phyloP scores from a whole-genome alignment of 2,888 invertebrate species.

The Ferdinandea cuprea region DNA sequence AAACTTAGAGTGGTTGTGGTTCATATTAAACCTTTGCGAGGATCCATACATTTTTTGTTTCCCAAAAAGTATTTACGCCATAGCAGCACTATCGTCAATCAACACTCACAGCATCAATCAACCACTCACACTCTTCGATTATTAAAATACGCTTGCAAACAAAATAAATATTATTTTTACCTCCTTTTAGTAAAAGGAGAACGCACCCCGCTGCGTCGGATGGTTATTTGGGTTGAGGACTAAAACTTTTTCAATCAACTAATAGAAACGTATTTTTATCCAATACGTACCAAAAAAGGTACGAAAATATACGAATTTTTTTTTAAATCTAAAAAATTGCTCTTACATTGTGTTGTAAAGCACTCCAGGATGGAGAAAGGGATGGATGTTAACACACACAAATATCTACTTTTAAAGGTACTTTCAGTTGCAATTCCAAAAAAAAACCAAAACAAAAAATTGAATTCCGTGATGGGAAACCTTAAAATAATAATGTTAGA shows the following conservation, averaged over 20 bases:
- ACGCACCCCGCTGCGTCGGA: too few species aligned
- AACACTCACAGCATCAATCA: constrained; percentile 33
- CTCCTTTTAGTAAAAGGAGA: background rate
- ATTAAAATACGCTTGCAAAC: constrained; percentile 1
- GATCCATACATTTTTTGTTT: background rate
- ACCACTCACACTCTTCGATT: background rate
- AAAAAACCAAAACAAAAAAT: background rate
- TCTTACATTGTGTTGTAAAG: too few species aligned
- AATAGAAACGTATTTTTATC: constrained; percentile 55
- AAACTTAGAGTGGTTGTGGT: too few species aligned
- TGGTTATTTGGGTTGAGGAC: background rate
- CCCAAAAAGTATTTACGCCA: background rate
- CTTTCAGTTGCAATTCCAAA: too few species aligned
- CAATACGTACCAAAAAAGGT: constrained; percentile 15
- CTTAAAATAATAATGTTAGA: constrained; percentile 6
- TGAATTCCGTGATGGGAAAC: background rate
- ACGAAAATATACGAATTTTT: constrained; percentile 4
- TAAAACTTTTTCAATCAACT: constrained; percentile 60
- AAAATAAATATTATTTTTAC: constrained; percentile 5
- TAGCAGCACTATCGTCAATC: constrained; percentile 9
- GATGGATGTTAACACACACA: too few species aligned
- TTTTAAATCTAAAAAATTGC: background rate
- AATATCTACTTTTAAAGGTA: too few species aligned
- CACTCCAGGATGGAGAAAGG: too few species aligned
- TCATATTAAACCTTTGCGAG: too few species aligned